Evolutionary conservation across 2,888 invertebrate genomes (phyloP).

Genomic region (Choreutis nemorana): DNA sequence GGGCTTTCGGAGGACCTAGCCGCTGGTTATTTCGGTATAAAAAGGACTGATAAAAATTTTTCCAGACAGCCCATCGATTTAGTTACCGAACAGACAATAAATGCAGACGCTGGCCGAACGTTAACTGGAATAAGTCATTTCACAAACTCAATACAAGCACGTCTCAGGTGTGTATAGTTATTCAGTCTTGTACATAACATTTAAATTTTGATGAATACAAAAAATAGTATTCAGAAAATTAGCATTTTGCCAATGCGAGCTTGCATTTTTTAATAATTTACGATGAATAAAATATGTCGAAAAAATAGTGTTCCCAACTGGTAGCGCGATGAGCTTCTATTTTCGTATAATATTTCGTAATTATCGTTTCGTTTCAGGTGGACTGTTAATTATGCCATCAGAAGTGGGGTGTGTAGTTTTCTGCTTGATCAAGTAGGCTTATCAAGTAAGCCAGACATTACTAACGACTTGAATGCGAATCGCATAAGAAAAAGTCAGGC

Average conservation of each 20-base stretch:
- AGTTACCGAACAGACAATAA: conserved; percentile 22
- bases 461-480: no score
- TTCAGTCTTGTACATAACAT: background rate
- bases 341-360: background rate
- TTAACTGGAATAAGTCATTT: conserved; percentile 17
- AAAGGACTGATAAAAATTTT: conserved; percentile 14
- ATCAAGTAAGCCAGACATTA: conserved; percentile 8
- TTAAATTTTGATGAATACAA: background rate
- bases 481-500: background rate
- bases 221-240: background rate
- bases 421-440: conserved; percentile 5
- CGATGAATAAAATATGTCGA: no score
- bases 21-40: conserved; percentile 13
- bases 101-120: conserved; percentile 22
- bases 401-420: conserved; percentile 13
- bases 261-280: no score
- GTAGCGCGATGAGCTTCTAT: no score
- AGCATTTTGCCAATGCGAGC: no score
- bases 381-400: conserved; percentile 13
- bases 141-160: conserved; percentile 14
- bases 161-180: conserved; percentile 9
- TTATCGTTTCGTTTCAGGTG: conserved; percentile 10
- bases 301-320: no score
- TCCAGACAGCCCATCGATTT: conserved; percentile 16
- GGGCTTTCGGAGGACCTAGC: conserved; percentile 9